Evolutionary conservation across 2,113 vertebrate genomes (phyloP).

Genomic region (Pseudonaja textilis): DNA sequence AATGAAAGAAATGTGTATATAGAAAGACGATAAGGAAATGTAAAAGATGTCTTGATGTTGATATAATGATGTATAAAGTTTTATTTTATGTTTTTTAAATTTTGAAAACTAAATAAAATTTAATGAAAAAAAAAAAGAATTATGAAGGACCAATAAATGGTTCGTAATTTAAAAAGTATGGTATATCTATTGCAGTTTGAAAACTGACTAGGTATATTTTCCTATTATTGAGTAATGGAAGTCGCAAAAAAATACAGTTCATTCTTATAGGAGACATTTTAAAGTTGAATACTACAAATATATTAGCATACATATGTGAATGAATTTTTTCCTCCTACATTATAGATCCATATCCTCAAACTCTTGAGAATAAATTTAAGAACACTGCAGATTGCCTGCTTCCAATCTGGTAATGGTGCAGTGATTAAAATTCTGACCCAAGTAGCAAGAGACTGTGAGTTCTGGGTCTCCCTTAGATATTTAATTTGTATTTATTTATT

Average conservation of each 20-base stretch:
- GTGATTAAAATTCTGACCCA: background rate
- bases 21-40: too few species aligned
- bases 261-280: background rate
- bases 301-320: background rate
- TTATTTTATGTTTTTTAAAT: too few species aligned
- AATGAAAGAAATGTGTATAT: too few species aligned
- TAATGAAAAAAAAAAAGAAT: too few species aligned
- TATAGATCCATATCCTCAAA: background rate
- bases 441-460: background rate
- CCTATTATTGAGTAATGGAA: background rate
- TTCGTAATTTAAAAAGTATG: background rate
- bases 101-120: too few species aligned
- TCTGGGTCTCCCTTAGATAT: background rate
- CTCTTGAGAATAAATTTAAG: background rate
- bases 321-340: background rate
- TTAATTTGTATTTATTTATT: background rate
- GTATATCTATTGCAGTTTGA: background rate
- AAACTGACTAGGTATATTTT: background rate
- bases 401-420: background rate
- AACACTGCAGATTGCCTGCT: background rate
- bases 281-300: background rate
- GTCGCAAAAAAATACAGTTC: background rate
- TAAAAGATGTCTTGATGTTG: too few species aligned
- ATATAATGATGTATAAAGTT: too few species aligned
- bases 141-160: background rate